phyloP scores from a whole-genome alignment of 2,888 invertebrate species.

The Tanypteryx hageni region DNA sequence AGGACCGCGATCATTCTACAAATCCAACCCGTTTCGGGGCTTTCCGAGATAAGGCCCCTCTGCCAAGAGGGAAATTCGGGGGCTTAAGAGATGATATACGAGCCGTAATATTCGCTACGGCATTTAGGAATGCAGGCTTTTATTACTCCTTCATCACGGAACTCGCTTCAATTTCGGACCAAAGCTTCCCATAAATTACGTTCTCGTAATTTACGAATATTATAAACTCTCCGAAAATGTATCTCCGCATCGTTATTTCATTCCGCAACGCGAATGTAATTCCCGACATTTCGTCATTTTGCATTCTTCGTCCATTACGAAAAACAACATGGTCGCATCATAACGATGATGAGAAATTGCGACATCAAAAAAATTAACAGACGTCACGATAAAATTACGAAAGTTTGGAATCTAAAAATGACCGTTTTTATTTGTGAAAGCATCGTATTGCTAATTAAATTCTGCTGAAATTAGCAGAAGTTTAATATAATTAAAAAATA shows the following conservation, averaged over 20 bases:
- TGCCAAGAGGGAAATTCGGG: not conserved
- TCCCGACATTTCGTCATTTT: not conserved
- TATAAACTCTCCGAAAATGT: not conserved
- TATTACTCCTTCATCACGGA: slow-evolving; percentile 37
- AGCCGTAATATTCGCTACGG: slow-evolving; percentile 25
- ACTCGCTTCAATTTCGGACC: not conserved
- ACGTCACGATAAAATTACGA: too few relatives aligned
- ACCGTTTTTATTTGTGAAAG: too few relatives aligned
- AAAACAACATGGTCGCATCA: not conserved
- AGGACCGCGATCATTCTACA: slow-evolving; percentile 27
- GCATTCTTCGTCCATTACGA: not conserved
- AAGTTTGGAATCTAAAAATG: too few relatives aligned
- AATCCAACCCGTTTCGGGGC: slow-evolving; percentile 2
- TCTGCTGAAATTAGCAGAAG: too few relatives aligned
- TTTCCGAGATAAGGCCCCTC: slow-evolving; percentile 11
- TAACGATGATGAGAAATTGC: not conserved
- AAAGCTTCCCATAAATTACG: slow-evolving; percentile 34
- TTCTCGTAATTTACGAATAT: not conserved
- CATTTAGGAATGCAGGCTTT: slow-evolving; percentile 38
- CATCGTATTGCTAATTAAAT: too few relatives aligned
- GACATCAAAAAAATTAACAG: too few relatives aligned
- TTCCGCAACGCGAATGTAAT: not conserved
- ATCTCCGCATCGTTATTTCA: too few relatives aligned
- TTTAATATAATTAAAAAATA: too few relatives aligned
- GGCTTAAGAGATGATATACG: slow-evolving; percentile 39